Conservation (phyloP, 2,888 invertebrate genomes). For the Molorchus minor region DNA sequence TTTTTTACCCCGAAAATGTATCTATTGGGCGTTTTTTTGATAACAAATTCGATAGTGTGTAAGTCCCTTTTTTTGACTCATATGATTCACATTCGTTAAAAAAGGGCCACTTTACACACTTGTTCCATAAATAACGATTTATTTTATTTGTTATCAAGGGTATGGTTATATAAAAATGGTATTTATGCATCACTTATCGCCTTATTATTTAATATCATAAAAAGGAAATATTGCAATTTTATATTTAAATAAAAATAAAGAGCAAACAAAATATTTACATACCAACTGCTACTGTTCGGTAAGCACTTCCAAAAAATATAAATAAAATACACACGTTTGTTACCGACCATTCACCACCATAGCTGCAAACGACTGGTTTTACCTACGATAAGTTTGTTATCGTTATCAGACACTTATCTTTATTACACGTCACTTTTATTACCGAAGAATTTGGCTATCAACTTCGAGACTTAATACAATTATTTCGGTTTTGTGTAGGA, state of each 20-base stretch:
- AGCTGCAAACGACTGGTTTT: constrained; percentile 19
- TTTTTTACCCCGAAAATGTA: too few species aligned
- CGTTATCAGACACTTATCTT: constrained; percentile 27
- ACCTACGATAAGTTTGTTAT: constrained; percentile 29
- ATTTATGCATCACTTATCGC: too few species aligned
- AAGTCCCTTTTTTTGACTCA: too few species aligned
- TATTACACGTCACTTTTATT: constrained; percentile 27
- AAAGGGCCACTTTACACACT: too few species aligned
- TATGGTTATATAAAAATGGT: too few species aligned
- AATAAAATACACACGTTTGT: too few species aligned
- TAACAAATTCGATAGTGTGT: too few species aligned
- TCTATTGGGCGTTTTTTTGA: too few species aligned
- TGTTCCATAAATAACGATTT: too few species aligned
- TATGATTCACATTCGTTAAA: too few species aligned
- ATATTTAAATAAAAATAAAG: neutral
- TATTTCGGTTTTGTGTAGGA: neutral
- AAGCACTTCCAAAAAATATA: constrained; percentile 5
- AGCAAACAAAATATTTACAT: constrained; percentile 14
- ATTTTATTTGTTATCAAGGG: too few species aligned
- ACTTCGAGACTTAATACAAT: neutral
- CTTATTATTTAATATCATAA: neutral
- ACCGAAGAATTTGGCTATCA: constrained; percentile 9
- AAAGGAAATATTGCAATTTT: neutral
- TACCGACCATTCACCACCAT: constrained; percentile 16
- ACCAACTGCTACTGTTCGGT: neutral